These are phyloP conservation scores for Cygnus olor DNA, from an alignment of 2,797 vertebrate species.

Conservation along the genomic window DNA sequence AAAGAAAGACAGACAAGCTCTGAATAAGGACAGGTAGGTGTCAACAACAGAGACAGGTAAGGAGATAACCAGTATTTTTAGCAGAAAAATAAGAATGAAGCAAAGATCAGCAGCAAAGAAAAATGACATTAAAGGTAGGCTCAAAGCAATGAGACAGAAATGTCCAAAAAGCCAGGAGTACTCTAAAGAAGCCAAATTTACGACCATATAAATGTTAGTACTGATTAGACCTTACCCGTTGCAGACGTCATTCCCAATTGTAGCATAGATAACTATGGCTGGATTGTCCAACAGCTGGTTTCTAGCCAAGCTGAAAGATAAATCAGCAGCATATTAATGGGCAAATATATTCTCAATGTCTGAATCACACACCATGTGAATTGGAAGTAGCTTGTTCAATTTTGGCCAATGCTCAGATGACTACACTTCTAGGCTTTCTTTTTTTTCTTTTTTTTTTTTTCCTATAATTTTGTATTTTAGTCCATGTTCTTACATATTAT, in stretches of 20 bases:
- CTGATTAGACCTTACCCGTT: conserved; percentile 70
- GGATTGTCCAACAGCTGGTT: conserved; percentile 77
- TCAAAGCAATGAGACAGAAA: neutral
- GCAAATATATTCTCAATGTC: neutral
- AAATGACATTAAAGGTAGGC: neutral
- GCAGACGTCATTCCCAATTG: conserved; percentile 84
- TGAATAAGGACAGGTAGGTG: neutral
- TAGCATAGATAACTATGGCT: conserved; percentile 74
- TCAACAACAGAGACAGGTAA: neutral
- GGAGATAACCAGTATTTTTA: neutral
- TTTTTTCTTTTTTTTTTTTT: neutral
- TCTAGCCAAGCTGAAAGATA: conserved; percentile 76
- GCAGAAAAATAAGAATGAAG: neutral
- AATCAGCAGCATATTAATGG: neutral
- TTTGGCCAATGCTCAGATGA: neutral
- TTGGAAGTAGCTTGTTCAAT: neutral
- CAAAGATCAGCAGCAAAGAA: neutral
- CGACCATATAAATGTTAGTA: neutral
- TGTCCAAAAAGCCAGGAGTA: neutral
- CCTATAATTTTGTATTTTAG: neutral
- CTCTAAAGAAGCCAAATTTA: neutral
- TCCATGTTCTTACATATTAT: neutral
- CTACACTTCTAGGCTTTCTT: fast-evolving
- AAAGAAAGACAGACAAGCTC: neutral
- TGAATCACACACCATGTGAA: neutral